Evolutionary conservation across 2,797 vertebrate genomes (phyloP).

Genomic region (Chiropotes sagulatus): DNA sequence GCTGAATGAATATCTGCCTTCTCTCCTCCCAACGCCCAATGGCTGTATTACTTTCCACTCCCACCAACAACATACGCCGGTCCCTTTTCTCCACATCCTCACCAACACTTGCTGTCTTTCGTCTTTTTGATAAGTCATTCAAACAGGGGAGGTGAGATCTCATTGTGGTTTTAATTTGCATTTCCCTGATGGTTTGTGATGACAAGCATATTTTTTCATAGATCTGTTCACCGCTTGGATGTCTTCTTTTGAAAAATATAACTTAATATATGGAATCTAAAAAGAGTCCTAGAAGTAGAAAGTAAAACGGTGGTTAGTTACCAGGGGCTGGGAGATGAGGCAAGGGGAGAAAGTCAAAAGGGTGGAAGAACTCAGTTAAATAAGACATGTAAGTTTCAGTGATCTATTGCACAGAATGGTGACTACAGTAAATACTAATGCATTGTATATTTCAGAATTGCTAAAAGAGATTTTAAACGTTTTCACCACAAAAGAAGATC

Average conservation of each 20-base stretch:
- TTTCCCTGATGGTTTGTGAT: not conserved
- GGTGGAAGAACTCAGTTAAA: too few relatives aligned
- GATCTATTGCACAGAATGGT: not conserved
- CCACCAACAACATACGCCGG: not conserved
- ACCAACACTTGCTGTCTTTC: not conserved
- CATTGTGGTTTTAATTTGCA: not conserved
- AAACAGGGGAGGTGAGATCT: not conserved
- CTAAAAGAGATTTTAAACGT: not conserved
- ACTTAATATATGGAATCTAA: not conserved
- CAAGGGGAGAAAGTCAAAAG: not conserved
- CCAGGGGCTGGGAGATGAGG: not conserved
- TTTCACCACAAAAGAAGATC: not conserved
- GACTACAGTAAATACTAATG: not conserved
- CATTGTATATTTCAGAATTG: not conserved
- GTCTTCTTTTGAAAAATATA: not conserved
- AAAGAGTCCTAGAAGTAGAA: not conserved
- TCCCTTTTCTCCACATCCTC: not conserved
- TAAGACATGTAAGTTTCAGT: not conserved
- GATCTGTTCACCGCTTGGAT: not conserved
- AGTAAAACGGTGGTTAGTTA: not conserved
- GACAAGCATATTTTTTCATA: not conserved
- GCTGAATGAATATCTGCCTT: fast-evolving
- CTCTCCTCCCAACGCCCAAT: not conserved
- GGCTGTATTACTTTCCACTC: not conserved
- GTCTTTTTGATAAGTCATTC: not conserved